Percentiles rank a stretch among this genome's conserved stretches.
phyloP scores from a whole-genome alignment of 2,888 invertebrate genomes.

The Cataglyphis rosenhaueri region DNA sequence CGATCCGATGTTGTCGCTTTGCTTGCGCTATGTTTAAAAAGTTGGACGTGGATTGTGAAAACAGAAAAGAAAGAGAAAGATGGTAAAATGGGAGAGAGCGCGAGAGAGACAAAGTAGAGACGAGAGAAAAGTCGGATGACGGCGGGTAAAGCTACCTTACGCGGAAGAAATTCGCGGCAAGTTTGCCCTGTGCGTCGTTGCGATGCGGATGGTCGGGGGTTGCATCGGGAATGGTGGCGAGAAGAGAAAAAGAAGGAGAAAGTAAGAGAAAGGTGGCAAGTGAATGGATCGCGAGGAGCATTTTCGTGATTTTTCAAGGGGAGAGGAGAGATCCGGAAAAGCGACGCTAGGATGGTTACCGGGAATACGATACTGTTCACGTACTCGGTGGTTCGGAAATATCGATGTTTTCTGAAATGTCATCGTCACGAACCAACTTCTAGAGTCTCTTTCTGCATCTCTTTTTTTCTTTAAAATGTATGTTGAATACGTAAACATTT shows the following conservation, averaged over 20 bases:
- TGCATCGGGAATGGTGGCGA: conserved; percentile 10
- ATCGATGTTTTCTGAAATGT: conserved; percentile 42
- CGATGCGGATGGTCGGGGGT: conserved; percentile 15
- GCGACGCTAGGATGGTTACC: conserved; percentile 18
- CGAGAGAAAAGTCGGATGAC: conserved; percentile 25
- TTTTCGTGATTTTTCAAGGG: conserved; percentile 44
- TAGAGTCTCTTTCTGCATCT: neutral
- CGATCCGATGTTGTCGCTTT: conserved; percentile 67
- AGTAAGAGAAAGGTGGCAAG: neutral
- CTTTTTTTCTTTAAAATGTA: neutral
- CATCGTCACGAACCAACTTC: neutral
- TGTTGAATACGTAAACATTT: neutral
- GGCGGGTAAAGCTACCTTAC: conserved; percentile 32
- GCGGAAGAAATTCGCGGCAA: conserved; percentile 53
- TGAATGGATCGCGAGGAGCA: conserved; percentile 20
- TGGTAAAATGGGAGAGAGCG: conserved; percentile 1
- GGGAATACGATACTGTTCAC: conserved; percentile 49
- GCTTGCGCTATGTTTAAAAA: conserved; percentile 61
- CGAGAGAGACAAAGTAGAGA: conserved; percentile 4
- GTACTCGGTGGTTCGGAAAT: conserved; percentile 52
- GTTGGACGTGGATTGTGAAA: conserved; percentile 59
- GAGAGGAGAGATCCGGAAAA: conserved; percentile 12
- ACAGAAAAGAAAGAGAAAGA: conserved; percentile 32
- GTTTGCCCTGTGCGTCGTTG: conserved; percentile 36
- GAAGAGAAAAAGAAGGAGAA: neutral